Percentiles rank a stretch among this genome's conserved stretches.
Conservation (phyloP, 1,140 invertebrate genomes). For the Pissodes strobi region DNA sequence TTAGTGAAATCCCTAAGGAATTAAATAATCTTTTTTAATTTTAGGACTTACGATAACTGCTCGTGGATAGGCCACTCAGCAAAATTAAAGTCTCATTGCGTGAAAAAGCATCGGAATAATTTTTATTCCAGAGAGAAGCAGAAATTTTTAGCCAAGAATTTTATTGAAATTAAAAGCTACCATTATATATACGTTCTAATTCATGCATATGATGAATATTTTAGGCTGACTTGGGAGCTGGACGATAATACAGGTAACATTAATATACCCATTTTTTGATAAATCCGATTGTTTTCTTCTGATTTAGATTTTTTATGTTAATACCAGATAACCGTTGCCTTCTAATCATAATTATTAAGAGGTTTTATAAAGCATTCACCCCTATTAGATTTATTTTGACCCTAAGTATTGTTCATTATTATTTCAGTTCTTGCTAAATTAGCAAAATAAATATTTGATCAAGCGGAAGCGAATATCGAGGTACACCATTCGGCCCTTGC, state of each 20-base stretch:
- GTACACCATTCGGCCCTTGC: too few species aligned
- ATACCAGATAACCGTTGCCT: too few species aligned
- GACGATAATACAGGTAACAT: slow-evolving; percentile 8
- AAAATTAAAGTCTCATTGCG: slow-evolving; percentile 6
- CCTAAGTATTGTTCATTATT: too few species aligned
- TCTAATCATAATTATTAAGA: too few species aligned
- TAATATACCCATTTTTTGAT: too few species aligned
- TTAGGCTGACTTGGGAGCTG: slow-evolving; percentile 11
- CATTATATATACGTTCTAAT: slow-evolving; percentile 13
- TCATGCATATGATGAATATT: slow-evolving; percentile 12
- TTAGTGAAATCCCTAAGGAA: not conserved
- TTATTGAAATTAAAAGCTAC: slow-evolving; percentile 9
- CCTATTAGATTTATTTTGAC: too few species aligned
- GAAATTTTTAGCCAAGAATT: slow-evolving; percentile 15
- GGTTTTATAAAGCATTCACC: too few species aligned
- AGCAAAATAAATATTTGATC: too few species aligned
- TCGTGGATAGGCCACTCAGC: not conserved
- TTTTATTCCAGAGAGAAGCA: slow-evolving; percentile 17
- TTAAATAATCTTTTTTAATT: not conserved
- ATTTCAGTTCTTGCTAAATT: too few species aligned
- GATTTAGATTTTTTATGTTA: too few species aligned
- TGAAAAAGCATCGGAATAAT: slow-evolving; percentile 7
- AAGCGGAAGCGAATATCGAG: too few species aligned
- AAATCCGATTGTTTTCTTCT: too few species aligned
- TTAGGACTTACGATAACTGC: slow-evolving; percentile 12